Conservation (phyloP, 2,797 vertebrate genomes). For the Thripadectes ignobilis region DNA sequence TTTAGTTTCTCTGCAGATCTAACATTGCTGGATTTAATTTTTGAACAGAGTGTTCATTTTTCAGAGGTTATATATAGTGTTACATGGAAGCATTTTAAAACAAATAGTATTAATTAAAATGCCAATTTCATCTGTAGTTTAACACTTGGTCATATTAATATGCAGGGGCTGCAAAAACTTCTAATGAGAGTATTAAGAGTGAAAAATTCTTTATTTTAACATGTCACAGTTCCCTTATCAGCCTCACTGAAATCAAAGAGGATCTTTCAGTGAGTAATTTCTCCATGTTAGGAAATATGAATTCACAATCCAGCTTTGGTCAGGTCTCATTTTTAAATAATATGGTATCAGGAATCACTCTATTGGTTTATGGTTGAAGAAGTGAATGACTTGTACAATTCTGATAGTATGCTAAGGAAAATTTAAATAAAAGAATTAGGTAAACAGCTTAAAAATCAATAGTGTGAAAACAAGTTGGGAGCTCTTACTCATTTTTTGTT, state of each 20-base stretch:
- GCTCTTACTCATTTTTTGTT: not conserved
- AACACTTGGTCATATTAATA: not conserved
- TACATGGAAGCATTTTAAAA: not conserved
- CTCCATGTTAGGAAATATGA: not conserved
- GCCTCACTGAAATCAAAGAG: not conserved
- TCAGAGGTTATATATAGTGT: not conserved
- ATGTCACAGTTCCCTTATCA: not conserved
- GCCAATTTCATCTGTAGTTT: not conserved
- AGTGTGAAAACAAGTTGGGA: not conserved
- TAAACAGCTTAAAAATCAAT: not conserved
- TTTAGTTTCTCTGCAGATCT: not conserved
- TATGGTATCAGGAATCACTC: not conserved
- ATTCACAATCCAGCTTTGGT: not conserved
- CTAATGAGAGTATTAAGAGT: not conserved
- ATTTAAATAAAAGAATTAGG: not conserved
- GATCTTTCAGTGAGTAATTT: not conserved
- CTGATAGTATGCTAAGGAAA: not conserved
- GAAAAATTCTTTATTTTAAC: not conserved
- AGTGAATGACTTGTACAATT: not conserved
- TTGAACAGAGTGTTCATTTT: not conserved
- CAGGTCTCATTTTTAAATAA: not conserved
- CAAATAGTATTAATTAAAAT: not conserved
- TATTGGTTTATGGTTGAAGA: not conserved
- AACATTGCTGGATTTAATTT: not conserved
- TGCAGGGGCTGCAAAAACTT: not conserved